Evolutionary conservation across 2,113 vertebrate species (phyloP), one percentile per base, ranked within the genome.

Genomic region (Nettapus auritus): DNA sequence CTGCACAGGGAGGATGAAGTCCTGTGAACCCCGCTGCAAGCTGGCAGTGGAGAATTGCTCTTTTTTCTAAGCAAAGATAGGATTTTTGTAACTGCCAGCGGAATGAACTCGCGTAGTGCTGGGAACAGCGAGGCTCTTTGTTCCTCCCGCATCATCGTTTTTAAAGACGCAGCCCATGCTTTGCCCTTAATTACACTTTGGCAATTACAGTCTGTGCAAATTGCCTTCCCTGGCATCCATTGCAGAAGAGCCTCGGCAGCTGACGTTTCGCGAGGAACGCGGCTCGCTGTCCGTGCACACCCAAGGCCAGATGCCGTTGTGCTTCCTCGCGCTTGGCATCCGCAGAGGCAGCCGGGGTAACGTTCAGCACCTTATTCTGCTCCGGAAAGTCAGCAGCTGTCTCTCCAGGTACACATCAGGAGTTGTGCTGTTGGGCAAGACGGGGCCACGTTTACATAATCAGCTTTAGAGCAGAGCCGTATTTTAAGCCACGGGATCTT

Each of bases 81-180:
- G 21, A 29, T 38, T 57, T 76, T 55, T 73, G 22, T 34, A 5
- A 18, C 33, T 33, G 68, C 36, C 2, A 1, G 11, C 13, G 60
- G 28, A 23, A 5, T 0, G 14, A 31, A 8, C 38, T 2, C 0
- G 6, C 2, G 2, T 12, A 36, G 46, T 62, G 75, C 50, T 25
- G 56, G 80, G 62, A 36, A 28, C 89, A 46, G 85, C 46, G 21
- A 74, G 86, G 79, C 2, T 1, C 50, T 81, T 67, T 36, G 64
- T n/a, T 68, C 66, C 67, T 79, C 50, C 78, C 11, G 44, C 55
- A 3, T 26, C 14, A 0, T 21, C 9, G 0, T 38, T 82, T 46
- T 31, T 34, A 44, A 36, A 73, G 76, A 52, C 31, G 22, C 74
- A 76, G 56, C 21, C 48, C 0, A 3, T 33, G 8, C 82, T 71